phyloP scores from a whole-genome alignment of 1,140 invertebrate genomes.

The Heliconius eleuchia region DNA sequence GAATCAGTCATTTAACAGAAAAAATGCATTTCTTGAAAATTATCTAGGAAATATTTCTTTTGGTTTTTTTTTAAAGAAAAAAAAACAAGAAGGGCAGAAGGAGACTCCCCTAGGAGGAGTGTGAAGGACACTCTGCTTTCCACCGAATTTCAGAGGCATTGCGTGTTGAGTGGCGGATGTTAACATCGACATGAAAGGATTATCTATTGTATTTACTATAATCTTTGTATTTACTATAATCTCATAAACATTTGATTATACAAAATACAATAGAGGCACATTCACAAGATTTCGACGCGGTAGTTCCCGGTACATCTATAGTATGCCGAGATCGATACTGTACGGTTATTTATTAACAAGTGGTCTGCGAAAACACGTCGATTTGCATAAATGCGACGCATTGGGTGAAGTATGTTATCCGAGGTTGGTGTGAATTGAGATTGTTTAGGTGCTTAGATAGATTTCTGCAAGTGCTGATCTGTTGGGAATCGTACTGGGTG shows the following conservation, averaged over 20 bases:
- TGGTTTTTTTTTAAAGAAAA: too few relatives aligned
- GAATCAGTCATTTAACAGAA: too few relatives aligned
- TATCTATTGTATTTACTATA: neutral
- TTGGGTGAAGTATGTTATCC: neutral
- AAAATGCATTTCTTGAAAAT: too few relatives aligned
- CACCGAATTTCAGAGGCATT: too few relatives aligned
- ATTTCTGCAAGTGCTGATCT: neutral
- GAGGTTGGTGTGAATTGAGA: neutral
- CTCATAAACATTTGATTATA: neutral
- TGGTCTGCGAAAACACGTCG: neutral
- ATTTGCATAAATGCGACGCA: conserved; percentile 4
- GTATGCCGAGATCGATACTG: conserved; percentile 33
- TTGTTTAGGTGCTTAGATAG: neutral
- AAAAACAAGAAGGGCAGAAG: too few relatives aligned
- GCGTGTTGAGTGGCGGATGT: too few relatives aligned
- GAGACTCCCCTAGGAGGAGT: too few relatives aligned
- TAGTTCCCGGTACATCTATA: conserved; percentile 20
- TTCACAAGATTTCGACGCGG: conserved; percentile 25
- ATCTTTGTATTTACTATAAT: neutral
- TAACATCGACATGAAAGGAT: too few relatives aligned
- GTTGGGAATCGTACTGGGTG: neutral
- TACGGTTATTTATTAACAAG: conserved; percentile 18
- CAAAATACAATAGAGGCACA: conserved; percentile 24
- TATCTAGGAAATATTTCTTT: too few relatives aligned
- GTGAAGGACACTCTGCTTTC: too few relatives aligned